phyloP scores from a whole-genome alignment of 2,888 invertebrate species.

The Gari tellinella region DNA sequence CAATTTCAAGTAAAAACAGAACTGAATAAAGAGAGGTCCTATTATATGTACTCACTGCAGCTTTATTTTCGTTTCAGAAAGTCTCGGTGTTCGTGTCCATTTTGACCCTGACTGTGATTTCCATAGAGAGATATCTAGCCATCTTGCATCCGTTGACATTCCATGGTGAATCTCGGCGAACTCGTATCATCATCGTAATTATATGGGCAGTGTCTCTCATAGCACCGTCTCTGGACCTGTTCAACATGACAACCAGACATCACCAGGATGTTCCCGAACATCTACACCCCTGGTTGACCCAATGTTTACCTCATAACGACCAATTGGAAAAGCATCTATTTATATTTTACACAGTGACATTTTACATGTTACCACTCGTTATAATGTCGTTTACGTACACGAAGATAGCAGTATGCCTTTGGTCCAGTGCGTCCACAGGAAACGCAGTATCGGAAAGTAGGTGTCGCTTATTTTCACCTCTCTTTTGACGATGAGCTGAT shows the following conservation, averaged over 20 bases:
- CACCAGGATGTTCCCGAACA: slow-evolving; percentile 30
- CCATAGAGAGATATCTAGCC: slow-evolving; percentile 97
- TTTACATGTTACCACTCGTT: slow-evolving; percentile 79
- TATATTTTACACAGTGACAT: slow-evolving; percentile 69
- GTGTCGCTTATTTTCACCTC: slow-evolving; percentile 13
- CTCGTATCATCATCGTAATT: slow-evolving; percentile 91
- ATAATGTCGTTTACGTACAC: slow-evolving; percentile 80
- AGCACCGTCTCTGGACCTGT: slow-evolving; percentile 74
- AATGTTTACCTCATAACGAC: slow-evolving; percentile 42
- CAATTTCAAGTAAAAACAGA: too few species aligned
- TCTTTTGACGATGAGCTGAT: too few species aligned
- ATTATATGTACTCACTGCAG: too few species aligned
- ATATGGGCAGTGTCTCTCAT: slow-evolving; percentile 92
- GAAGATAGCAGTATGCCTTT: slow-evolving; percentile 78
- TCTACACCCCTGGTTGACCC: slow-evolving; percentile 56
- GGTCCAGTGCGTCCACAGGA: slow-evolving; percentile 65
- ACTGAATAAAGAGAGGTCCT: too few species aligned
- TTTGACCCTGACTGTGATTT: slow-evolving; percentile 95
- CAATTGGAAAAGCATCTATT: slow-evolving; percentile 73
- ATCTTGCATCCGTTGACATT: slow-evolving; percentile 95
- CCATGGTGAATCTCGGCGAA: slow-evolving; percentile 92
- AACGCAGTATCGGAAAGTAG: slow-evolving; percentile 56
- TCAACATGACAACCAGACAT: slow-evolving; percentile 51
- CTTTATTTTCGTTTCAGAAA: slow-evolving; percentile 88
- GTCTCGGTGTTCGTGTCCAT: slow-evolving; percentile 97